Evolutionary conservation across 2,797 vertebrate genomes (phyloP).

Genomic region (Dendrocincla tyrannina): DNA sequence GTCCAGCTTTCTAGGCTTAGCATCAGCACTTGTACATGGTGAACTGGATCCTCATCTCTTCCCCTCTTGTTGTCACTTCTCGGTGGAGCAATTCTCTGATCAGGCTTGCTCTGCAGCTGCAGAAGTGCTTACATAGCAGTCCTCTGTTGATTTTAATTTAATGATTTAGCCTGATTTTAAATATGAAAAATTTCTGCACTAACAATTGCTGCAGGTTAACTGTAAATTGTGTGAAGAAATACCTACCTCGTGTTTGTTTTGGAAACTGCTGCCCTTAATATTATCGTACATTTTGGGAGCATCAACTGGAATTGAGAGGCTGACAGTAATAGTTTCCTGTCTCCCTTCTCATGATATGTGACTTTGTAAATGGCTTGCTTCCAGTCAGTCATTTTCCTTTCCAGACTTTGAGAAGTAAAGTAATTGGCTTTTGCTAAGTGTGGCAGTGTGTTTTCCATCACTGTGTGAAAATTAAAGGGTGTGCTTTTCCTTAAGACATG

Average conservation of each 20-base stretch:
- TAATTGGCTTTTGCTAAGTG: background rate
- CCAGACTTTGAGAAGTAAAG: background rate
- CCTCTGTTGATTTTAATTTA: background rate
- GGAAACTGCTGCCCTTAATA: background rate
- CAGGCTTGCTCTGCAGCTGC: slow-evolving; percentile 12
- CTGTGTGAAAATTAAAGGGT: background rate
- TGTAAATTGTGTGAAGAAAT: background rate
- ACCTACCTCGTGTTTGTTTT: background rate
- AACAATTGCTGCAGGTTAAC: background rate
- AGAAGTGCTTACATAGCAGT: slow-evolving; percentile 15
- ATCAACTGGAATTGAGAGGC: background rate
- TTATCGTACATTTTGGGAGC: background rate
- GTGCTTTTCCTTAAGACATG: background rate
- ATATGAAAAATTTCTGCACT: background rate
- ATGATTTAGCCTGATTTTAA: slow-evolving; percentile 10
- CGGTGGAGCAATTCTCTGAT: background rate
- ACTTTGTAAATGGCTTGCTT: background rate
- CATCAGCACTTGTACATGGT: background rate
- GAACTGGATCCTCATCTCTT: background rate
- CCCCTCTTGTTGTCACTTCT: background rate
- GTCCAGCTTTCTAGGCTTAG: background rate
- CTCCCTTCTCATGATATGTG: background rate
- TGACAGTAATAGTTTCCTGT: background rate
- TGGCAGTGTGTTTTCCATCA: background rate
- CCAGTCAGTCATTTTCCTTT: background rate